A percentile compares a stretch with the other conserved stretches of the same genome.
These are phyloP conservation scores for Pycnonotus jocosus DNA, from an alignment of 2,113 vertebrate species.

Conservation along the genomic window DNA sequence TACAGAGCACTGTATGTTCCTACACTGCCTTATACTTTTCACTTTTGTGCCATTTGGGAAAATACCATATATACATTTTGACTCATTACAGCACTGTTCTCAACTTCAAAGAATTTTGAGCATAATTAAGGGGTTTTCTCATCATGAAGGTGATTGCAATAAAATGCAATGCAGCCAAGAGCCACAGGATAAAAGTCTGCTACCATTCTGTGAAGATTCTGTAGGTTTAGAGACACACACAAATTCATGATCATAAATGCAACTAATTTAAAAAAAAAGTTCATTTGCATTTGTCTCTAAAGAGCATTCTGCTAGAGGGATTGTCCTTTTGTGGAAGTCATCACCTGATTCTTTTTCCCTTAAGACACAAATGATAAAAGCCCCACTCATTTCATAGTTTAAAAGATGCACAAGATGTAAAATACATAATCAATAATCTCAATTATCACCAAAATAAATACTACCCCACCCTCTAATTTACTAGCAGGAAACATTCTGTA, in stretches of 20 bases:
- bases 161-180: background rate
- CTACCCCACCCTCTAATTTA: background rate
- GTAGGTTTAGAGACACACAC: background rate
- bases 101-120: constrained; percentile 19
- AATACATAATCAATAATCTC: background rate
- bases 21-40: background rate
- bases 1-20: background rate
- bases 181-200: background rate
- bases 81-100: background rate
- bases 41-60: background rate
- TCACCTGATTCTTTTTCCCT: background rate
- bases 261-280: background rate
- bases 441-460: background rate
- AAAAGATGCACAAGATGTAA: background rate
- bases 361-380: background rate
- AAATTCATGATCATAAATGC: background rate
- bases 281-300: background rate
- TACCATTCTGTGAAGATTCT: background rate
- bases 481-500: background rate
- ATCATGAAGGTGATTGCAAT: background rate
- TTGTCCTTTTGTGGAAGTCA: background rate
- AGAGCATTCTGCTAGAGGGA: background rate
- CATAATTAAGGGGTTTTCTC: constrained; percentile 33
- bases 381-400: background rate
- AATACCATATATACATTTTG: background rate